Conservation (phyloP, 2,888 invertebrate genomes). For the Drosophila buzzatii region DNA sequence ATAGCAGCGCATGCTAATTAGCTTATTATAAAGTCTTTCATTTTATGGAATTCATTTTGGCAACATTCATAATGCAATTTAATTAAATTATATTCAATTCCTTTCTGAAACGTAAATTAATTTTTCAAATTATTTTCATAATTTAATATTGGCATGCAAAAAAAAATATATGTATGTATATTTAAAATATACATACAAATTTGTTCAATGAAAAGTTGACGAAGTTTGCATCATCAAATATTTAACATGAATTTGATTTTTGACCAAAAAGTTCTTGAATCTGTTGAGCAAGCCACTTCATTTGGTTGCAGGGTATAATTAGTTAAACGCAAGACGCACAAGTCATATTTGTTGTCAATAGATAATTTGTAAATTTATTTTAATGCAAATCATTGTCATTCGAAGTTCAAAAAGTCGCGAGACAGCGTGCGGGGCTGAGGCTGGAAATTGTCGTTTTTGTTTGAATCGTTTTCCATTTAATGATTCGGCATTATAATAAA, state of each 20-base stretch:
- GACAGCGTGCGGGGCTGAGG: not conserved
- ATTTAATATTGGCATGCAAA: not conserved
- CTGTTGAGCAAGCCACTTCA: not conserved
- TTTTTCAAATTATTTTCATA: not conserved
- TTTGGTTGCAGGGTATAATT: constrained; percentile 16
- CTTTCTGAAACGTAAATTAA: not conserved
- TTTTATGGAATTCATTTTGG: too few species aligned
- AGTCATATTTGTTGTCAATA: constrained; percentile 15
- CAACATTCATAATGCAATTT: too few species aligned
- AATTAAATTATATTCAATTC: too few species aligned
- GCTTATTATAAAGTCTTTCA: not conserved
- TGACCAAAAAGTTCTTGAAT: not conserved
- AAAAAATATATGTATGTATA: too few species aligned
- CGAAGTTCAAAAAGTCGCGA: constrained; percentile 1
- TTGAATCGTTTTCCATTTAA: constrained; percentile 47
- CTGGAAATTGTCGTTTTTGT: constrained; percentile 12
- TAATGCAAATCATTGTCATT: constrained; percentile 60
- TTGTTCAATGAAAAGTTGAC: not conserved
- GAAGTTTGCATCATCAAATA: not conserved
- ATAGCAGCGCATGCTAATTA: not conserved
- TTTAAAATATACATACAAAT: not conserved
- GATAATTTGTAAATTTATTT: constrained; percentile 48
- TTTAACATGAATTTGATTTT: not conserved
- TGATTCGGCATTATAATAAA: constrained; percentile 63
- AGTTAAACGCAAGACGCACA: constrained; percentile 6